Base-by-base conservation (phyloP, 2,888 invertebrate species). In the Endomychus coccineus region DNA sequence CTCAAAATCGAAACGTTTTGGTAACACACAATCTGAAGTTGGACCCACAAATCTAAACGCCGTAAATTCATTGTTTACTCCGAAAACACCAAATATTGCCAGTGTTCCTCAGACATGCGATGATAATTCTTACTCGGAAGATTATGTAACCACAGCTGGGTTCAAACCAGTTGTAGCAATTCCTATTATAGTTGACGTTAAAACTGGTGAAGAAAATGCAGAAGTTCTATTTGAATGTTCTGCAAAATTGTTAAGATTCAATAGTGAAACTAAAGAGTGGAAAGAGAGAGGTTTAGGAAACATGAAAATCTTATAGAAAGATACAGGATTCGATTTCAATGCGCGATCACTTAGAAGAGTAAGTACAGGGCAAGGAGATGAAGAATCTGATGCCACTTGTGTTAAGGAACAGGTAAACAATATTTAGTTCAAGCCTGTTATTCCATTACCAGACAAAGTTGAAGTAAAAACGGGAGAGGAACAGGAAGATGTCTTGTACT, bases 221-320 rank as follows among this genome's bases (percentile, higher is more conserved):
- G 73, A 70, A 21, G 66, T 77, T 2, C 64, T 91, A 49, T 94
- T 90, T 60, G 79, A 78, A 50, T 74, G 77, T 2, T 73, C 87
- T 43, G 85, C 87, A 0, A 91, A 90, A 64, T 67, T 95, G 6
- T 89, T 77, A 63, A 76, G 91, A 2, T 86, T 78, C 58, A 63
- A 64, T 39, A 39, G 51, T 3, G 77, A 81, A 2, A 67, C 71
- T 0, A 84, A 82, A 43, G 87, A 91, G 57, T 95, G 94, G 94
- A 94, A 92, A 60, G 94, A 95, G 59, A 77, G 92, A 41, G 94
- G 94, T 1, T 68, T 86, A 34, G 94, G 94, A 2, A 76, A 78
- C 39, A 77, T 94, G 34, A 92, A 92, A 63, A 72, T 95, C 10
- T 68, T 94, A 14, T 67, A 68, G 14, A 67, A 68, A 14, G 75